A percentile compares a stretch with the other conserved stretches of the same genome.
These are phyloP conservation scores for Yponomeuta plumbellus DNA, from an alignment of 2,888 invertebrate genomes.

Conservation along the genomic window DNA sequence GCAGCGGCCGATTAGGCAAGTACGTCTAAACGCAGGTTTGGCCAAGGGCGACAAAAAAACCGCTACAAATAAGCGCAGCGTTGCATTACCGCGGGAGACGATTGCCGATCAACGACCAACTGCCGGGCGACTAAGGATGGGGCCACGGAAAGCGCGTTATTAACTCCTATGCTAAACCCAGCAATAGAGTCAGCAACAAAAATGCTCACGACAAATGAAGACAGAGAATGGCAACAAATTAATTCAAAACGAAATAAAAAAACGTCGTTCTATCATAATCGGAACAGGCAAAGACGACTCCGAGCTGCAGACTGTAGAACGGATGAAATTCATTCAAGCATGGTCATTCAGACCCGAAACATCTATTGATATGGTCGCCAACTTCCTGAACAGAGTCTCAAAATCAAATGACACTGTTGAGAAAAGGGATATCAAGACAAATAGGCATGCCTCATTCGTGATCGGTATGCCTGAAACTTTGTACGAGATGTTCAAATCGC, in stretches of 20 bases:
- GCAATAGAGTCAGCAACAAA: too few relatives aligned
- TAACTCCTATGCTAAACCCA: too few relatives aligned
- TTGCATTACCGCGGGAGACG: too few relatives aligned
- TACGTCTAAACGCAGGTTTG: too few relatives aligned
- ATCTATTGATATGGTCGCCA: neutral
- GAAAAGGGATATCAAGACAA: neutral
- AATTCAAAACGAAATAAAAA: neutral
- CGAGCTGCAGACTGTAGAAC: neutral
- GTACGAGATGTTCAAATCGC: neutral
- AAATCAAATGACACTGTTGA: neutral
- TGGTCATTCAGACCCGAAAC: neutral
- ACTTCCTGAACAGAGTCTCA: neutral
- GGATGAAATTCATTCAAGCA: neutral
- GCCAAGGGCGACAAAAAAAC: too few relatives aligned
- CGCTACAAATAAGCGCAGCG: too few relatives aligned
- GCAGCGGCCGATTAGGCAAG: too few relatives aligned
- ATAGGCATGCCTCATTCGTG: neutral
- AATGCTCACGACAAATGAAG: too few relatives aligned
- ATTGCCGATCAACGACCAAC: too few relatives aligned
- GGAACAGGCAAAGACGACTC: neutral
- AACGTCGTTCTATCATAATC: neutral
- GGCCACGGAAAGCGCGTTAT: too few relatives aligned
- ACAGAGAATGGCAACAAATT: neutral
- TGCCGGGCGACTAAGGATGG: too few relatives aligned
- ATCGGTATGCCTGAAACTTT: neutral